Evolutionary conservation across 1,140 invertebrate genomes (phyloP).

Genomic region (Cotesia glomerata): DNA sequence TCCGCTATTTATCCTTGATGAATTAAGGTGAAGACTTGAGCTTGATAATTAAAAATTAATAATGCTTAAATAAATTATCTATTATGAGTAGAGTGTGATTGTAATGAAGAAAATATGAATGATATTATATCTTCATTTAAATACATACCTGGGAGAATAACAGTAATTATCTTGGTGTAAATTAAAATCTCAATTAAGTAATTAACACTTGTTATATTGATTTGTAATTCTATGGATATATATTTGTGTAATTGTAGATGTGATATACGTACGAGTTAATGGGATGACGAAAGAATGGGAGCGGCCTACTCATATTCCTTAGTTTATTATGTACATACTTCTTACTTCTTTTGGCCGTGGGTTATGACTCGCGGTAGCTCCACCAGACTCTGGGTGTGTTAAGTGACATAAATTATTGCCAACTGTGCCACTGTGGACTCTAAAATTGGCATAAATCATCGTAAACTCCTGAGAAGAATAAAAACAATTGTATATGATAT

Average conservation of each 20-base stretch:
- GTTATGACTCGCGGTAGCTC: slow-evolving; percentile 3
- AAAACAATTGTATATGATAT: no score
- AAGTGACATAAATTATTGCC: slow-evolving; percentile 23
- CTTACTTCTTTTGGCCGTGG: neutral
- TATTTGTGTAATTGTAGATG: neutral
- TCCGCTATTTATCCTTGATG: no score
- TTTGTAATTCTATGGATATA: no score
- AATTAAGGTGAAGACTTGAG: no score
- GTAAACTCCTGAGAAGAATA: neutral
- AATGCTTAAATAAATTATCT: no score
- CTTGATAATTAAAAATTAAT: neutral
- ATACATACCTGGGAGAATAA: no score
- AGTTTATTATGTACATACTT: neutral
- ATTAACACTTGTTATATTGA: no score
- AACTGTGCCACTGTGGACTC: slow-evolving; percentile 5
- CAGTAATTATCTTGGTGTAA: no score
- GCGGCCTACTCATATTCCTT: slow-evolving; percentile 13
- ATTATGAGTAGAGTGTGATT: no score
- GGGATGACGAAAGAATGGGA: slow-evolving; percentile 20
- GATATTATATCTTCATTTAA: no score
- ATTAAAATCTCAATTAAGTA: no score
- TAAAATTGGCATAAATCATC: slow-evolving; percentile 25
- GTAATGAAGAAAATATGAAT: no score
- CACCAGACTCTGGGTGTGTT: neutral
- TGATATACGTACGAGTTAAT: neutral